Evolutionary conservation across 2,113 vertebrate species (phyloP).

Genomic region (Phalacrocorax carbo): DNA sequence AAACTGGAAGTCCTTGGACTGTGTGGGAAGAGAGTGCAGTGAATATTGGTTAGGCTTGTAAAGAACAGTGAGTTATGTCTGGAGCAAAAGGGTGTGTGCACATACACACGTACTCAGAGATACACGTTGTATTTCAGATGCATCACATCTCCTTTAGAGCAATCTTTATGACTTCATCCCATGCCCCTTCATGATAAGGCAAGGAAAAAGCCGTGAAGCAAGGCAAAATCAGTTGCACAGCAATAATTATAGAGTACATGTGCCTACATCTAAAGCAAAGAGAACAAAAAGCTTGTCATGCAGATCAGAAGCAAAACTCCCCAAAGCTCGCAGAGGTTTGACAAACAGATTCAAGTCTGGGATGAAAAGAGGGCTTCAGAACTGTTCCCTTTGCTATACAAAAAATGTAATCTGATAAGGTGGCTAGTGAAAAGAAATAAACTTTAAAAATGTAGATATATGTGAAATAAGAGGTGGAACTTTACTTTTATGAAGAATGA

Average conservation of each 20-base stretch:
- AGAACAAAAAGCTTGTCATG: background rate
- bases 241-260: background rate
- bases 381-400: background rate
- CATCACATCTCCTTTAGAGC: background rate
- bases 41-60: background rate
- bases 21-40: background rate
- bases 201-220: background rate
- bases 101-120: background rate
- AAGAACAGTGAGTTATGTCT: constrained; percentile 8
- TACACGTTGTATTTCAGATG: background rate
- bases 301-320: background rate
- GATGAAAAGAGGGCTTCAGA: constrained; percentile 13
- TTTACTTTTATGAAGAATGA: constrained; percentile 25
- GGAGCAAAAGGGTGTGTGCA: background rate
- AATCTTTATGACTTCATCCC: background rate
- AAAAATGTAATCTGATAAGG: background rate
- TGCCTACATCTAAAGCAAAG: background rate
- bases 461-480: constrained; percentile 2
- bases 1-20: background rate
- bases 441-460: background rate
- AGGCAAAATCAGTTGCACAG: background rate
- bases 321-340: background rate
- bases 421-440: background rate
- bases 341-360: background rate
- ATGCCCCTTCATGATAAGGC: background rate